Base-by-base conservation (phyloP, 2,797 vertebrate genomes). In the Phoebastria nigripes region DNA sequence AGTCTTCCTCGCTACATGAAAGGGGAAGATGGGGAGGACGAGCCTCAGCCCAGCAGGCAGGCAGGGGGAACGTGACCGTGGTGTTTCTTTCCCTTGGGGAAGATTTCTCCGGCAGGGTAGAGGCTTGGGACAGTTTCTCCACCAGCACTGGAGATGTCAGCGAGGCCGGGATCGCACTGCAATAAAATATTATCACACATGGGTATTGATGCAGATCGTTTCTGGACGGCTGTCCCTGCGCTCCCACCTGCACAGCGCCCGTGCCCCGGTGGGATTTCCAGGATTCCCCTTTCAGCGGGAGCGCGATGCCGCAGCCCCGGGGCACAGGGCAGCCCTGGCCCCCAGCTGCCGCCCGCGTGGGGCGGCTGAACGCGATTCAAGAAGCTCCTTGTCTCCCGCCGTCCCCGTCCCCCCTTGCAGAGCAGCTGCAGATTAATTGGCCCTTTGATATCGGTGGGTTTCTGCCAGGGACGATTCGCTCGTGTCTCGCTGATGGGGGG, bases 391-490 rank as follows among this genome's bases (percentile, higher is more conserved):
- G 88, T 74, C 58, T 31, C 77, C 71, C 58, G 9, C 22, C 12
- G 2, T 4, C 63, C 62, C 61, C 35, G 24, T 12, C 69, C 82
- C 83, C 59, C 71, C 51, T 41, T 2, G 42, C 63, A 6, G 44
- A 93, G 95, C 95, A 96, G 97, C 96, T 96, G 96, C 62, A 3
- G 87, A 59, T 84, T 82, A 59, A 92, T 84, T 92, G 89, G 82
- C 65, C 82, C 96, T 93, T 85, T 87, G 92, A 47, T 70, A 41
- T 0, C 12, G 5, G 44, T 9, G 89, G 44, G 85, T 8, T 51
- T n/a, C 85, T 94, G 94, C 93, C 95, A 89, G 89, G 85, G 88
- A 61, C 10, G 22, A 10, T 7, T 14, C 21, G 37, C 81, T 52
- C 15, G 15, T 10, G 54, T 56, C 87, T 76, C 29, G 12, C 46